Evolutionary conservation across 2,113 vertebrate species (phyloP).

Genomic region (Pipra filicauda): DNA sequence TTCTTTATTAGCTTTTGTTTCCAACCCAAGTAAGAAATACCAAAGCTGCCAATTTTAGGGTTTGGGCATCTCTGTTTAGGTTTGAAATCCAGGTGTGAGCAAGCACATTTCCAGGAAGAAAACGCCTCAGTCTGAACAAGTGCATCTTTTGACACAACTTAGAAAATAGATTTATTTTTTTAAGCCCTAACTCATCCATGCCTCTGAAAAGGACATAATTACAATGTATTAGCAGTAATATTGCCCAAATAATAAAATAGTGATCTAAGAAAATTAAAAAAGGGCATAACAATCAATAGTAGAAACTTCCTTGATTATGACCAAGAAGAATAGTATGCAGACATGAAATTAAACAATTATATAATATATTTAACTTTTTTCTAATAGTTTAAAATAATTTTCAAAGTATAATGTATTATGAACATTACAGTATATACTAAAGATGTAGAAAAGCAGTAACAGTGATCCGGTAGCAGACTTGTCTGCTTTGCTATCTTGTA

Average conservation of each 20-base stretch:
- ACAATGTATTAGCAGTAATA: background rate
- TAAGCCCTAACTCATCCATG: background rate
- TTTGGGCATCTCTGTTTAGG: background rate
- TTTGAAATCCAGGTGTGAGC: background rate
- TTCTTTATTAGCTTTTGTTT: slow-evolving; percentile 42
- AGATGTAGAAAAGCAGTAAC: background rate
- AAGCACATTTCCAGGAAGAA: background rate
- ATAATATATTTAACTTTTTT: background rate
- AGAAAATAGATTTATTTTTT: background rate
- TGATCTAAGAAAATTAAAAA: background rate
- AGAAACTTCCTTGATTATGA: background rate
- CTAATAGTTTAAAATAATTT: background rate
- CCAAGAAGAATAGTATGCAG: background rate
- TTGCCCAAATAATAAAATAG: background rate
- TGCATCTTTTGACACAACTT: background rate
- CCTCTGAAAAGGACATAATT: background rate
- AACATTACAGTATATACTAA: background rate
- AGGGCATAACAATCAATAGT: background rate
- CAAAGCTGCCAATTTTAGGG: background rate
- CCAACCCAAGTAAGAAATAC: background rate
- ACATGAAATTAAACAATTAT: background rate
- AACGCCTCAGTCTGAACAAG: background rate
- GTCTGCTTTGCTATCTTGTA: background rate
- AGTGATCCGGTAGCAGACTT: background rate
- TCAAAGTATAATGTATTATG: background rate